phyloP scores from a whole-genome alignment of 2,113 vertebrate species.

The Tetrax tetrax region DNA sequence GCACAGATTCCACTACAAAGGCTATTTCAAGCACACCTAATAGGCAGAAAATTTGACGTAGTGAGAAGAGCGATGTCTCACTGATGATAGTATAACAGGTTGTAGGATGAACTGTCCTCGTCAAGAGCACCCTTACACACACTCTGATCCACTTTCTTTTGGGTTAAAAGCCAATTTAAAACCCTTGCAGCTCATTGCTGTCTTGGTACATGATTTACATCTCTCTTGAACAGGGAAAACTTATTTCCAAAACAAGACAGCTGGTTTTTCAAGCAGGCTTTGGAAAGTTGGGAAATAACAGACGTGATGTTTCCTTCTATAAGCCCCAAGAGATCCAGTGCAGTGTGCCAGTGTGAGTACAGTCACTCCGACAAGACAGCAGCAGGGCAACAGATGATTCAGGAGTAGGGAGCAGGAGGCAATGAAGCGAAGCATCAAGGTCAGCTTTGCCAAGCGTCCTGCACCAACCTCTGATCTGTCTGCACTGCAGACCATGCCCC shows the following conservation, averaged over 20 bases:
- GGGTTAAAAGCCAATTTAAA: background rate
- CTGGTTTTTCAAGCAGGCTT: slow-evolving; percentile 1
- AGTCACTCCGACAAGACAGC: background rate
- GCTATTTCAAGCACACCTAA: background rate
- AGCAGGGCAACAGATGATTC: background rate
- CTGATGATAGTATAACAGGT: background rate
- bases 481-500: background rate
- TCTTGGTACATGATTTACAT: background rate
- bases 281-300: background rate
- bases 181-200: background rate
- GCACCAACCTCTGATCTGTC: background rate
- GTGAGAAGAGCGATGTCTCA: background rate
- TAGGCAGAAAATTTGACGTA: background rate
- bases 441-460: background rate
- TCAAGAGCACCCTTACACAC: background rate
- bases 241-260: background rate
- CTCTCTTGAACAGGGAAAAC: background rate
- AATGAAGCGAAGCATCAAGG: background rate
- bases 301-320: background rate
- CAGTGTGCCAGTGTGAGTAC: background rate
- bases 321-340: background rate
- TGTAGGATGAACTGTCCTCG: background rate
- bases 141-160: background rate
- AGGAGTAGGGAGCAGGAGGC: background rate
- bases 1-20: background rate